Evolutionary conservation across 2,888 invertebrate species (phyloP), one percentile per base, ranked within the genome.

Genomic region (Zaprionus lineosus): DNA sequence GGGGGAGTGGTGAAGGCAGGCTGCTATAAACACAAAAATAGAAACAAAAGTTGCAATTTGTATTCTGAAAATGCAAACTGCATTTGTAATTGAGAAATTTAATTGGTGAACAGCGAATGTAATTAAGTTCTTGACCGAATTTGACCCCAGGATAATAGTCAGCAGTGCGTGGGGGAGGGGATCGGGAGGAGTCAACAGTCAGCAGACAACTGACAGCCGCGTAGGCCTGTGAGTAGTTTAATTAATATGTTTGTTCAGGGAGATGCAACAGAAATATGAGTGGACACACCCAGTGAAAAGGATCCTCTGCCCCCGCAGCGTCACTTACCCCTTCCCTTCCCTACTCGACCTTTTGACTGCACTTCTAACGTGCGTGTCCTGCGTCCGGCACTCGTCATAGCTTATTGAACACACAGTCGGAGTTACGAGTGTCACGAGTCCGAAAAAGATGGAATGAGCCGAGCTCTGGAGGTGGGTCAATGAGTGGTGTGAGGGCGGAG

Each of bases 401-500:
- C 73, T 72, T 85, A 87, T 87, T 85, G 72, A 87, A 68, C 87
- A 84, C 70, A 61, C 55, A 59, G 24, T 26, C 51, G n/a, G n/a
- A 28, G 46, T 33, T 40, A 40, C 14, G 29, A n/a, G 21, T 16
- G 29, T 8, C 16, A n/a, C n/a, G n/a, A n/a, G n/a, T n/a, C n/a
- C n/a, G n/a, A n/a, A n/a, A n/a, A n/a, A n/a, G n/a, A n/a, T n/a
- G n/a, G n/a, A n/a, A n/a, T n/a, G n/a, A n/a, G n/a, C n/a, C n/a
- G n/a, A n/a, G n/a, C n/a, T n/a, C n/a, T n/a, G n/a, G n/a, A n/a
- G n/a, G n/a, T n/a, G n/a, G n/a, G n/a, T n/a, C n/a, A n/a, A n/a
- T n/a, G n/a, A n/a, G n/a, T n/a, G n/a, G n/a, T n/a, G n/a, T n/a
- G n/a, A n/a, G n/a, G n/a, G n/a, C 16, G 11, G 12, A 1, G 12